Evolutionary conservation across 2,113 vertebrate species (phyloP).

Genomic region (Saccopteryx leptura): DNA sequence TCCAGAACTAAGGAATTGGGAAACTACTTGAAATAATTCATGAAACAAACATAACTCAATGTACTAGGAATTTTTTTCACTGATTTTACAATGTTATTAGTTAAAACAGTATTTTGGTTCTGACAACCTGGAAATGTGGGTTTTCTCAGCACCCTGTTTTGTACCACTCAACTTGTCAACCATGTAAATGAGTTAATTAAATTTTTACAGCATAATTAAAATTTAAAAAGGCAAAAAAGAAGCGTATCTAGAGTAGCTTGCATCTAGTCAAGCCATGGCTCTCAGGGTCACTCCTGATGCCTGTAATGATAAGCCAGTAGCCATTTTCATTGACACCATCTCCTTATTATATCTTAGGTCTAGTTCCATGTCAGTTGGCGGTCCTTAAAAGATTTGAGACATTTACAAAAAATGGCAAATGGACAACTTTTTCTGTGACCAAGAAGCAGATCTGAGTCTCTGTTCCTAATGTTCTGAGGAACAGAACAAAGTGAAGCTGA

Average conservation of each 20-base stretch:
- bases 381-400: not conserved
- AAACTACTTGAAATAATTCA: not conserved
- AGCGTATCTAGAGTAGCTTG: not conserved
- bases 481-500: not conserved
- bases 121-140: not conserved
- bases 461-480: not conserved
- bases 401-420: not conserved
- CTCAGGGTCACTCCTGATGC: not conserved
- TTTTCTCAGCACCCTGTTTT: not conserved
- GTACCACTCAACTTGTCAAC: not conserved
- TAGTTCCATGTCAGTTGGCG: not conserved
- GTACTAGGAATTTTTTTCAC: not conserved
- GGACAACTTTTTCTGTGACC: not conserved
- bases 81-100: not conserved
- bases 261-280: not conserved
- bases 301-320: not conserved
- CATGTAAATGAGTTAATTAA: not conserved
- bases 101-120: not conserved
- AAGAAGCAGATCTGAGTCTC: not conserved
- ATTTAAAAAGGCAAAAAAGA: not conserved
- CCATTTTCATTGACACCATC: rapidly evolving
- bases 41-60: not conserved
- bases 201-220: not conserved
- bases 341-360: not conserved
- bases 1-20: not conserved